Evolutionary conservation across 1,140 invertebrate genomes (phyloP), one percentile per base, ranked within the genome.

Genomic region (Drosophila pseudoobscura): DNA sequence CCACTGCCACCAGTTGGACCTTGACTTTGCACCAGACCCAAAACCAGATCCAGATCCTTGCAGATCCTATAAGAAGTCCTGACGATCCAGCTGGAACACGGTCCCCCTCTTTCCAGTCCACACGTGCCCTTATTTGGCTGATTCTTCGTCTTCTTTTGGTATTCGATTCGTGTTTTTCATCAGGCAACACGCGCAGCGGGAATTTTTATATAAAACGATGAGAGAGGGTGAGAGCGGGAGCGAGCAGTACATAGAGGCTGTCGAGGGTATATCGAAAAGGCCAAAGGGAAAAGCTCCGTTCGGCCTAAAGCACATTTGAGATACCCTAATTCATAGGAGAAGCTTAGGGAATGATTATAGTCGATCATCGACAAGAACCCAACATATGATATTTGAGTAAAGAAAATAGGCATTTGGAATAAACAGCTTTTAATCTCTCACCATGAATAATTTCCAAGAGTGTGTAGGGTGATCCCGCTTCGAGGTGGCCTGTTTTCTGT

Each of bases 111-210:
- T 24, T 24, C 46, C 62, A 57, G 66, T 57, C 73, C 64, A 89
- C 84, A 88, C 84, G 84, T 89, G 84, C 84, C 84, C 84, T 84
- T 89, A 66, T 80, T 89, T 84, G 71, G 64, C 44, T 69, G 51
- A 51, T 69, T 49, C 66, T 63, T 46, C 52, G 41, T 13, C 41
- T 54, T 54, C 51, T 31, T 54, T 74, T 76, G 52, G 39, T n/a
- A 71, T 64, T 49, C 50, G 45, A 71, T 64, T 49, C 50, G 49
- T 50, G 50, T 52, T 53, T 50, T 46, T 54, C 64, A 73, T 62
- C 31, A 41, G 39, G 52, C 76, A 80, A 73, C 66, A 80, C 72
- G 76, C 71, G 63, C 64, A 66, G 56, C 60, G 51, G 63, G 63
- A 56, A 49, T 71, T 84, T 62, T 68, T 68, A 68, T 69, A 68